These are phyloP conservation scores for Coregonus ussuriensis DNA, from an alignment of 2,797 vertebrate species.

Conservation along the genomic window DNA sequence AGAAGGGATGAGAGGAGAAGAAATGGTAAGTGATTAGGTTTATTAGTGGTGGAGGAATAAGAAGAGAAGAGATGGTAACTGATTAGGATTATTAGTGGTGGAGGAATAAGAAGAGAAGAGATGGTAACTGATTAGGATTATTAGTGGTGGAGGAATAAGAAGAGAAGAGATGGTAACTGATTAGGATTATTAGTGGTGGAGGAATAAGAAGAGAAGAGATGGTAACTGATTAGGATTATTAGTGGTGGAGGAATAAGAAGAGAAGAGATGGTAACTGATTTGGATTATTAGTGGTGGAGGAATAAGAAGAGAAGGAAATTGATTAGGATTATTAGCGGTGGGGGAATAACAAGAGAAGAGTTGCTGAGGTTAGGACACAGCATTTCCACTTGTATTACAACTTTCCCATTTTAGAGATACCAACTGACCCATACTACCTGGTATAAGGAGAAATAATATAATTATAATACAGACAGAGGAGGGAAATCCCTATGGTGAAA, in stretches of 20 bases:
- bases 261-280: too few relatives aligned
- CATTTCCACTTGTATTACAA: background rate
- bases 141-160: conserved; percentile 1
- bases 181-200: conserved; percentile 6
- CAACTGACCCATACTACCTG: background rate
- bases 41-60: conserved; percentile 3
- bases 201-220: background rate
- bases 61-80: too few relatives aligned
- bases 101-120: background rate
- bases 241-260: background rate
- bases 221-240: background rate
- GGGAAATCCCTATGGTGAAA: conserved; percentile 62
- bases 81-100: conserved; percentile 4
- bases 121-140: background rate
- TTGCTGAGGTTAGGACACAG: background rate
- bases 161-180: background rate
- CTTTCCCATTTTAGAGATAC: background rate
- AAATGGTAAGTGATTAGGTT: background rate
- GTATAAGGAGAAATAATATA: conserved; percentile 48
- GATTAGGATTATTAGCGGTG: too few relatives aligned
- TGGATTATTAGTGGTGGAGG: too few relatives aligned
- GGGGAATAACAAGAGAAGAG: too few relatives aligned
- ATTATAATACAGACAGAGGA: conserved; percentile 68
- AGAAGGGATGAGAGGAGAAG: too few relatives aligned
- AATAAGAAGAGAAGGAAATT: too few relatives aligned